A percentile compares a stretch with the other conserved stretches of the same genome.
Conservation (phyloP, 2,888 invertebrate species). For the Amblyjoppa proteus region DNA sequence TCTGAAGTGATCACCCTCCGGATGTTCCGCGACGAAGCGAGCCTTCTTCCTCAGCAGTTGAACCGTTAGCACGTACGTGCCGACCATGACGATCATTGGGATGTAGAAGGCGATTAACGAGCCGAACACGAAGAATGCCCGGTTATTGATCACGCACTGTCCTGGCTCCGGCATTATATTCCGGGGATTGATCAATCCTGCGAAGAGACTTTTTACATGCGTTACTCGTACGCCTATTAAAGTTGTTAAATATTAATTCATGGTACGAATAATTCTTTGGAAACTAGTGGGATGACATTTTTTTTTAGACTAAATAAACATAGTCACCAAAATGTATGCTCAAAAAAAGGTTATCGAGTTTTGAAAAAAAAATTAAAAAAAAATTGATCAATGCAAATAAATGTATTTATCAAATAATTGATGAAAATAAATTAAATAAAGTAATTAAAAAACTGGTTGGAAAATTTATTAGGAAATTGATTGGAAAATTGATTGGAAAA, state of each 20-base stretch:
- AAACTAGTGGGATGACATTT: too few relatives aligned
- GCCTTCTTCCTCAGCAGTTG: constrained; percentile 93
- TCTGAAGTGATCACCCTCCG: constrained; percentile 87
- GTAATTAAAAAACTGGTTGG: too few relatives aligned
- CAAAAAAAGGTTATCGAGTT: too few relatives aligned
- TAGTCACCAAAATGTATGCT: too few relatives aligned
- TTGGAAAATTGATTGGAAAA: too few relatives aligned
- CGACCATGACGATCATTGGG: constrained; percentile 97
- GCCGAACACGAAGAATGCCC: constrained; percentile 95
- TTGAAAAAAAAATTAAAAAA: background rate
- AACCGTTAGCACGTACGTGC: constrained; percentile 96
- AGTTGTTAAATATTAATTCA: constrained; percentile 17
- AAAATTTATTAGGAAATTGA: too few relatives aligned
- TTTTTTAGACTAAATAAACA: too few relatives aligned
- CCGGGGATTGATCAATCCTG: constrained; percentile 91
- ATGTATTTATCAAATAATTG: background rate
- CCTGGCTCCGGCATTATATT: constrained; percentile 93
- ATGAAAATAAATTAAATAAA: background rate
- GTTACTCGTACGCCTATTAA: constrained; percentile 61
- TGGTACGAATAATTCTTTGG: background rate
- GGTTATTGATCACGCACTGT: constrained; percentile 93
- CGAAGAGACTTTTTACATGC: constrained; percentile 69
- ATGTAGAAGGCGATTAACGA: constrained; percentile 97
- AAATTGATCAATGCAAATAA: background rate
- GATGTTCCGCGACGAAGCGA: constrained; percentile 89